These are phyloP conservation scores for Emys orbicularis DNA, from an alignment of 2,797 vertebrate species.

Conservation along the genomic window DNA sequence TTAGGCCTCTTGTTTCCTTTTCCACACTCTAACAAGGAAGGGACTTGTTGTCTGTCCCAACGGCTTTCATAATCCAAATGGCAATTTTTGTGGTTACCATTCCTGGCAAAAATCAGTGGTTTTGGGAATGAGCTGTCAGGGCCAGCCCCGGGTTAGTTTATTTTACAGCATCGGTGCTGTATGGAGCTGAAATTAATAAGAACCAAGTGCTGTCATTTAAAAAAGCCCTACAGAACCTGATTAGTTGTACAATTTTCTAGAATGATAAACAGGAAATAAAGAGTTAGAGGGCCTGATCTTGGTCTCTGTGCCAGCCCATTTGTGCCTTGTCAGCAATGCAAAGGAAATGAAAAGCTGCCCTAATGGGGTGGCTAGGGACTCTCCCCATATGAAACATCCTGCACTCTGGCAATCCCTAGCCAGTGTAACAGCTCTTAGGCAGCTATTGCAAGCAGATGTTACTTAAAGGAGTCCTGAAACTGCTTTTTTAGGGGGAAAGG, in stretches of 20 bases:
- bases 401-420: not conserved
- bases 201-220: not conserved
- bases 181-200: conserved; percentile 49
- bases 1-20: conserved; percentile 2
- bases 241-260: not conserved
- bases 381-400: not conserved
- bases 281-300: not conserved
- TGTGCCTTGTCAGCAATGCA: not conserved
- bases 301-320: fast-evolving
- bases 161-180: not conserved
- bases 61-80: conserved; percentile 63
- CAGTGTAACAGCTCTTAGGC: not conserved
- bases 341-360: not conserved
- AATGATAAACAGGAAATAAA: not conserved
- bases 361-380: not conserved
- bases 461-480: too few species aligned
- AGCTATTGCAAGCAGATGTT: not conserved
- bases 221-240: not conserved
- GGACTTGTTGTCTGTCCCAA: conserved; percentile 63
- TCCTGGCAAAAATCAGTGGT: conserved; percentile 72
- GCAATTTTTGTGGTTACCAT: conserved; percentile 72
- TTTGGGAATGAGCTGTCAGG: conserved; percentile 63
- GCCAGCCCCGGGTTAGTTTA: conserved; percentile 17
- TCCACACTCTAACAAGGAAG: conserved; percentile 13
- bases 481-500: not conserved